Percentiles rank a stretch among this genome's conserved stretches.
These are phyloP conservation scores for Teleiodes luculella DNA, from an alignment of 2,888 invertebrate genomes.

Conservation along the genomic window DNA sequence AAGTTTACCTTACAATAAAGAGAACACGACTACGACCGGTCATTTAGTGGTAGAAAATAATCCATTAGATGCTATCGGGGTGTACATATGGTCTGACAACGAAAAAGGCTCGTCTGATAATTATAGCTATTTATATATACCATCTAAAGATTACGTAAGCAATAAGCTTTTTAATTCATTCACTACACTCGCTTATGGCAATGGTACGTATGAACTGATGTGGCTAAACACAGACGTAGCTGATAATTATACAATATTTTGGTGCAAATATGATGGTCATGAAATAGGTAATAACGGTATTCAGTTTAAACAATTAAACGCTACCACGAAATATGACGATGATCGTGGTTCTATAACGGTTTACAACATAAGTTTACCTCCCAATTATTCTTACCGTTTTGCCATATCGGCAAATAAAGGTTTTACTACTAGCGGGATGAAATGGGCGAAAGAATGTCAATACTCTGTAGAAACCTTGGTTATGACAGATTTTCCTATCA, in stretches of 20 bases:
- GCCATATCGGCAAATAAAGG: conserved; percentile 48
- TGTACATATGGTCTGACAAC: conserved; percentile 76
- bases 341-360: too few relatives aligned
- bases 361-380: neutral
- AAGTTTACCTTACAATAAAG: neutral
- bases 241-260: conserved; percentile 84
- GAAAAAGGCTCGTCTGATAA: conserved; percentile 64
- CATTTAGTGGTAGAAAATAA: conserved; percentile 69
- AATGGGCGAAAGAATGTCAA: neutral
- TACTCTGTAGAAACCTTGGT: neutral
- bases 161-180: conserved; percentile 53
- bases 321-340: too few relatives aligned
- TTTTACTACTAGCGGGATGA: conserved; percentile 7
- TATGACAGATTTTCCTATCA: neutral
- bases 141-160: conserved; percentile 42
- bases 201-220: conserved; percentile 81
- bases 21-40: conserved; percentile 24
- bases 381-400: conserved; percentile 73
- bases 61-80: conserved; percentile 21
- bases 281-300: neutral
- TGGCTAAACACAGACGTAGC: conserved; percentile 78
- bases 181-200: conserved; percentile 80
- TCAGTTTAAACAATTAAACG: neutral
- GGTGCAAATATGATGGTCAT: conserved; percentile 69
- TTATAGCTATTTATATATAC: conserved; percentile 72